Conservation (phyloP, 2,113 vertebrate species). For the Neolamprologus hecqui region DNA sequence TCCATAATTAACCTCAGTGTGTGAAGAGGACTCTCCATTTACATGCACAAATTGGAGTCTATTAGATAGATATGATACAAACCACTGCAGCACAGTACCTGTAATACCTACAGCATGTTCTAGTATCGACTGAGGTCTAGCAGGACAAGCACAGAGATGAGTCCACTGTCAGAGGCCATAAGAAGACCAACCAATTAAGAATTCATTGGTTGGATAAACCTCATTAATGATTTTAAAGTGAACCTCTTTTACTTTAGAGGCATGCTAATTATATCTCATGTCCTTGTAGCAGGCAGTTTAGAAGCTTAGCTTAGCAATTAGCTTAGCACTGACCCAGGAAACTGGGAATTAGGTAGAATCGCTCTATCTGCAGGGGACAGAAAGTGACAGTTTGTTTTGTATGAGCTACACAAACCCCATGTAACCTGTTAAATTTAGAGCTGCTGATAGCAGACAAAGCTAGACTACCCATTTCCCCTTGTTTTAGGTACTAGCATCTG, state of each 20-base stretch:
- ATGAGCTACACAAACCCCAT: not conserved
- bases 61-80: not conserved
- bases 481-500: not conserved
- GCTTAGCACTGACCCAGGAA: not conserved
- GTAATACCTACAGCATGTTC: not conserved
- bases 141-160: not conserved
- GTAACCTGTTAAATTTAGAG: not conserved
- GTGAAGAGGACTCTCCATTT: not conserved
- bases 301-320: not conserved
- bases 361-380: not conserved
- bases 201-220: too few relatives aligned
- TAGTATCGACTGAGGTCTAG: rapidly evolving
- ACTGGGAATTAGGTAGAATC: not conserved
- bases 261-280: not conserved
- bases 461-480: not conserved
- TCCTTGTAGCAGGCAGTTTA: not conserved
- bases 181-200: not conserved
- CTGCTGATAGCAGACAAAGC: not conserved
- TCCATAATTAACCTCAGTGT: not conserved
- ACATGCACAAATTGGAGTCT: rapidly evolving
- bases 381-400: not conserved
- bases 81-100: rapidly evolving
- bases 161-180: not conserved
- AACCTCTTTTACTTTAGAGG: too few relatives aligned
- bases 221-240: not conserved